These are phyloP conservation scores for Monoplex corrugatus DNA, from an alignment of 2,888 invertebrate species.

Conservation along the genomic window DNA sequence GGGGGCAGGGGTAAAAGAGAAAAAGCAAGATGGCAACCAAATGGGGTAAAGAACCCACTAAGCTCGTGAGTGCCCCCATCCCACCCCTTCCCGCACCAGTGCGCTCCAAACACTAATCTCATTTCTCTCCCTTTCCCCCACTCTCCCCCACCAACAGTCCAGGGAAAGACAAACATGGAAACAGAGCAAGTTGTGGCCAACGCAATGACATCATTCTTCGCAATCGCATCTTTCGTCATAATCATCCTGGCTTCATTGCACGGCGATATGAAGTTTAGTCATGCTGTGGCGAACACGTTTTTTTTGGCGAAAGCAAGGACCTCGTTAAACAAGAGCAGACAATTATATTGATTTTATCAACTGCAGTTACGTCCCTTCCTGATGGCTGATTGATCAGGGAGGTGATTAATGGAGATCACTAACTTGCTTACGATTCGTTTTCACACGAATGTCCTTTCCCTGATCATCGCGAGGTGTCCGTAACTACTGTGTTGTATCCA, in stretches of 20 bases:
- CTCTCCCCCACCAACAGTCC: neutral
- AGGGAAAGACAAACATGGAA: neutral
- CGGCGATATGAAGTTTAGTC: conserved; percentile 33
- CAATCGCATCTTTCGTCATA: conserved; percentile 24
- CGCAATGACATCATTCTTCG: neutral
- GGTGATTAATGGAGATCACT: conserved; percentile 24
- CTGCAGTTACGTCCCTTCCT: conserved; percentile 24
- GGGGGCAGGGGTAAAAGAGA: conserved; percentile 7
- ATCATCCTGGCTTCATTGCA: neutral
- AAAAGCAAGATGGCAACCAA: conserved; percentile 19
- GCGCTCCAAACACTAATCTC: neutral
- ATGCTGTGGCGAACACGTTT: neutral
- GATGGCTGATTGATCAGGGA: conserved; percentile 32
- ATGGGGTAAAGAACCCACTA: neutral
- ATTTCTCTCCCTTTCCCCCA: neutral
- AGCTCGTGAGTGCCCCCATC: neutral
- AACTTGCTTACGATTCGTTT: conserved; percentile 36
- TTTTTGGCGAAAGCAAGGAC: neutral
- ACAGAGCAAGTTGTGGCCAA: neutral
- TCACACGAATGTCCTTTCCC: neutral
- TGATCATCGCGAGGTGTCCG: too few relatives aligned
- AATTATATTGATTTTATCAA: conserved; percentile 41
- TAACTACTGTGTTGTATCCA: neutral
- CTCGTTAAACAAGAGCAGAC: conserved; percentile 31
- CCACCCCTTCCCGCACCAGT: neutral